Percentiles rank a stretch among this genome's conserved stretches.
Evolutionary conservation across 2,888 invertebrate species (phyloP).

Genomic region (Acronicta psi): DNA sequence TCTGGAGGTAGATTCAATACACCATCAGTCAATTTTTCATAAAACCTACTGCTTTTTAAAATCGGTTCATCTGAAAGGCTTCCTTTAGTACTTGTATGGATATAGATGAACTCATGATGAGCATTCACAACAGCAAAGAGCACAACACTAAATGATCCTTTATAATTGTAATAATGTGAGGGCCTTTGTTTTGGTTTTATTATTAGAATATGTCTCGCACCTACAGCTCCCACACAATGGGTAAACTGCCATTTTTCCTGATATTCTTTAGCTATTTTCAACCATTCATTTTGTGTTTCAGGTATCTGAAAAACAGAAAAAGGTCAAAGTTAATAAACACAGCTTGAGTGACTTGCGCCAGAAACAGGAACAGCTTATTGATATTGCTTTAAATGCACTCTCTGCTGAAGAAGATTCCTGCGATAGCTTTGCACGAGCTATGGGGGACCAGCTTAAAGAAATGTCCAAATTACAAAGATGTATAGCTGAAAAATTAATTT

Average conservation of each 20-base stretch:
- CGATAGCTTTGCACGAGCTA: not conserved
- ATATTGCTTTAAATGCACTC: not conserved
- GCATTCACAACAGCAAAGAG: slow-evolving; percentile 10
- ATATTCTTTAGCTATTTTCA: slow-evolving; percentile 6
- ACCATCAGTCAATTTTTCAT: slow-evolving; percentile 4
- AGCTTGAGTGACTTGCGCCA: not conserved
- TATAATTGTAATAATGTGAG: slow-evolving; percentile 9
- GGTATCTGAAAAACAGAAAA: slow-evolving; percentile 7
- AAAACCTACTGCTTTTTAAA: slow-evolving; percentile 1
- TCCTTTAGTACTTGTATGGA: not conserved
- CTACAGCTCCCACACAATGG: slow-evolving; percentile 9
- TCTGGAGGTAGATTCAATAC: slow-evolving; percentile 5
- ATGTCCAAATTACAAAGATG: too few species aligned
- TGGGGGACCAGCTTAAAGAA: not conserved
- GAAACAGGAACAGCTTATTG: not conserved
- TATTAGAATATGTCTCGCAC: slow-evolving; percentile 7
- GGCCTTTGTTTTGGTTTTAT: slow-evolving; percentile 3
- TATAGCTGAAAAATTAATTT: too few species aligned
- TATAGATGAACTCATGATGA: slow-evolving; percentile 3
- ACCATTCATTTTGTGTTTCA: slow-evolving; percentile 8
- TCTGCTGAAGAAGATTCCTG: not conserved
- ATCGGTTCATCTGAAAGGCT: not conserved
- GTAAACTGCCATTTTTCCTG: slow-evolving; percentile 11
- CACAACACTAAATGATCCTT: slow-evolving; percentile 9
- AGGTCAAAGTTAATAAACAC: not conserved